Percentiles rank a stretch among this genome's conserved stretches.
phyloP scores from a whole-genome alignment of 2,888 invertebrate genomes.

The Noctuana brunneofusca region DNA sequence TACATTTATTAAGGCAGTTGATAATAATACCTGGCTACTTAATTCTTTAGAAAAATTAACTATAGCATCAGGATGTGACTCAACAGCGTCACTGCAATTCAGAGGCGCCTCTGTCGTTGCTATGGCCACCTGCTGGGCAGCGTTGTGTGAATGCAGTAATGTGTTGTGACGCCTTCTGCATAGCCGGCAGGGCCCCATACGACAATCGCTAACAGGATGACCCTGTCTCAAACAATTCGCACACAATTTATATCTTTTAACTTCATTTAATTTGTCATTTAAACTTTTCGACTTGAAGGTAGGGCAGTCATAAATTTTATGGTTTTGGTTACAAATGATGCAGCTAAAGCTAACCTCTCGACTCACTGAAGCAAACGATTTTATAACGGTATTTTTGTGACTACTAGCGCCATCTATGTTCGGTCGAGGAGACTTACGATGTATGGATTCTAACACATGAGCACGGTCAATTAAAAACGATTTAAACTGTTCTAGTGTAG shows the following conservation, averaged over 20 bases:
- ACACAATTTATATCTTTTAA: neutral
- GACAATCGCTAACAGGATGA: neutral
- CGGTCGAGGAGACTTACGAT: neutral
- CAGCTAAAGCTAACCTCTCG: neutral
- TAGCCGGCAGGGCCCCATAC: neutral
- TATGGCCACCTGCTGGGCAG: neutral
- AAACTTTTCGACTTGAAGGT: neutral
- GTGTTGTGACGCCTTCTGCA: neutral
- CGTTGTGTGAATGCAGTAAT: neutral
- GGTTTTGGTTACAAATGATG: neutral
- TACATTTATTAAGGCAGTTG: neutral
- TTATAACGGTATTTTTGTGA: neutral
- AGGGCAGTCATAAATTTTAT: neutral
- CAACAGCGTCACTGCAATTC: too few species aligned
- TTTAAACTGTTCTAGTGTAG: neutral
- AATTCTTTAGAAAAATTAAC: neutral
- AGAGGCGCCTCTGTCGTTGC: neutral
- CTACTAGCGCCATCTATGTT: neutral
- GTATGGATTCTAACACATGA: neutral
- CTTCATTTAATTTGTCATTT: neutral
- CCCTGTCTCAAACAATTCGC: neutral
- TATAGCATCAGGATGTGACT: neutral
- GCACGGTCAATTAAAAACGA: neutral
- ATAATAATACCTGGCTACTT: neutral
- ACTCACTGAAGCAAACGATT: neutral